Evolutionary conservation across 2,113 vertebrate species (phyloP), one percentile per base, ranked within the genome.

Genomic region (Campylomormyrus numenius): DNA sequence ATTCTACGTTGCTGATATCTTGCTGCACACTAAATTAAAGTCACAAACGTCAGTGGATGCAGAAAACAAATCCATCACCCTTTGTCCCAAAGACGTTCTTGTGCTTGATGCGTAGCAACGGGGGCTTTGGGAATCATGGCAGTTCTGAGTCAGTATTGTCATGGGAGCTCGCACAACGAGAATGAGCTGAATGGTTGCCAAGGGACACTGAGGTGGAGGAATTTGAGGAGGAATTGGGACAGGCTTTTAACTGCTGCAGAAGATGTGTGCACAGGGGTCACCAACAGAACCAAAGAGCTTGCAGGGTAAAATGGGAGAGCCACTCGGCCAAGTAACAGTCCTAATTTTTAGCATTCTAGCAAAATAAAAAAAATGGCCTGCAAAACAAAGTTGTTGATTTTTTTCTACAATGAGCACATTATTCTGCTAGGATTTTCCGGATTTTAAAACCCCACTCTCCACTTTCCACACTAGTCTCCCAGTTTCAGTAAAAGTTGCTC

Each of bases 71-170:
- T 91, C 93, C 92, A 92, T 94, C 92, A 92, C 87, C 93, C 92
- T 96, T 95, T 94, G 95, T 95, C 92, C 93, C 91, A 50, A n/a
- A 48, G 91, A 94, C 95, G 96, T 96, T 97, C 95, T 94, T 96
- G 93, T 90, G 91, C 89, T 92, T 94, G 91, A 91, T 89, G 94
- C 97, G 96, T 94, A 96, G 96, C 95, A 96, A 97, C 95, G 90
- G 0, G 42, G 15, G 93, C 91, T 94, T 92, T 93, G 91, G 91
- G 94, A 87, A 91, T 91, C 91, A 91, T 89, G 93, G 92, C 92
- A 85, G 91, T 92, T 93, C 91, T 94, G 90, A 93, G 93, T 94
- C 90, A 94, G 93, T 94, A 95, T 95, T 93, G 96, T 96, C 95
- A 94, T 94, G 92, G 93, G 92, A 91, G 93, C 94, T 95, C 95